Evolutionary conservation across 2,797 vertebrate species (phyloP), one percentile per base, ranked within the genome.

Genomic region (Falco peregrinus): DNA sequence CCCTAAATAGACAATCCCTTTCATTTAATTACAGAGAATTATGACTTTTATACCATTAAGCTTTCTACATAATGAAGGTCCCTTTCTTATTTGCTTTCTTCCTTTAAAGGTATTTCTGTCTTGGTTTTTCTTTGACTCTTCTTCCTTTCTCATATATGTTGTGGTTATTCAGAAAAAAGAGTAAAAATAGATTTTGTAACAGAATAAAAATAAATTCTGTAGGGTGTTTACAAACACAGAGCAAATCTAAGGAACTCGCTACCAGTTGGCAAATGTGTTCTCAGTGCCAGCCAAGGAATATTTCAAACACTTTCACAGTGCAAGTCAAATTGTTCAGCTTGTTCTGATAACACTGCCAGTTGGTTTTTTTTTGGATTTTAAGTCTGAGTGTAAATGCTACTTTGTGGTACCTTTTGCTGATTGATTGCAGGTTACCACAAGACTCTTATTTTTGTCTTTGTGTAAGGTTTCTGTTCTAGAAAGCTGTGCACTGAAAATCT

Each of bases 191-290:
- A 35, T 43, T 82, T 85, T 82, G 61, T 80, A 1, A 51, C 1
- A 1, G 16, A 84, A 79, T 61, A 91, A 84, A 92, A 84, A 90
- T 61, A 59, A 87, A 47, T 57, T 93, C 47, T 74, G 24, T 37
- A 71, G n/a, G 37, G 28, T 90, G 47, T 93, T 96, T 96, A 78
- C 50, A 95, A 95, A 90, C 84, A 93, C 29, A 81, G 51, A 89
- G 22, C 6, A 90, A 88, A 95, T 76, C 67, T 63, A 45, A 95
- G 48, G 25, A 83, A 93, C 56, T 75, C 69, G 60, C 29, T 84
- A 35, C 47, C 65, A 86, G 47, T 15, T 96, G 93, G 76, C 79
- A 90, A 88, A 78, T 70, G 31, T 18, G 76, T 28, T 43, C 14
- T 65, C 51, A 95, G 35, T 25, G 25, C 47, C 76, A 93, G 93